A percentile compares a stretch with the other conserved stretches of the same genome.
These are phyloP conservation scores for Adineta ricciae DNA, from an alignment of 2,888 invertebrate species.

Conservation along the genomic window DNA sequence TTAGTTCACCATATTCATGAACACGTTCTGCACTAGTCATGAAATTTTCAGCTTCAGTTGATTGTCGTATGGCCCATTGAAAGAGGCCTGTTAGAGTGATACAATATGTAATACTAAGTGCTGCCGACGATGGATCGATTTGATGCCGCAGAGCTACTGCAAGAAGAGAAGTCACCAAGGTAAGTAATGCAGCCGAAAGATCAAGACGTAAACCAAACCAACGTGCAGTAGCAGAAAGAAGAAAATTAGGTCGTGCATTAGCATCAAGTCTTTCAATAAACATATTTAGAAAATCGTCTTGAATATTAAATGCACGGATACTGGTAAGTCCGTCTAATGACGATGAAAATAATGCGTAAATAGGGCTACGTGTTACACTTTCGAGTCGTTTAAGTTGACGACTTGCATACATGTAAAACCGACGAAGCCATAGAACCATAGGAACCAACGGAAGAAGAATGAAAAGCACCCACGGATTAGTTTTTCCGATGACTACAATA, in stretches of 20 bases:
- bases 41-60: slow-evolving; percentile 48
- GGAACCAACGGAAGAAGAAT: slow-evolving; percentile 60
- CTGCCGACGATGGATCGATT: not conserved
- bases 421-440: slow-evolving; percentile 65
- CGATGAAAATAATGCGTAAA: not conserved
- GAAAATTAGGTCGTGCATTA: slow-evolving; percentile 81
- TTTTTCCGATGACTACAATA: slow-evolving; percentile 60
- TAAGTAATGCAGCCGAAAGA: slow-evolving; percentile 38
- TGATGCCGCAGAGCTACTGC: not conserved
- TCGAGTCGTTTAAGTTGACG: slow-evolving; percentile 27
- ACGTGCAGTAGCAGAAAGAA: slow-evolving; percentile 79
- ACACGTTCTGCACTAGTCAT: slow-evolving; percentile 67
- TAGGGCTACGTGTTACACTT: too few species aligned
- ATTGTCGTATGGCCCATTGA: slow-evolving; percentile 69
- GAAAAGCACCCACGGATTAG: slow-evolving; percentile 58
- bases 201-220: slow-evolving; percentile 88
- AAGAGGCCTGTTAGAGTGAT: slow-evolving; percentile 64
- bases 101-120: slow-evolving; percentile 44
- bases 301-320: slow-evolving; percentile 75
- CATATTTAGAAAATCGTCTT: slow-evolving; percentile 60
- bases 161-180: not conserved
- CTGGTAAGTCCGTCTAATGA: slow-evolving; percentile 79
- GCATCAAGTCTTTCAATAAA: slow-evolving; percentile 54
- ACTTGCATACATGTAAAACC: slow-evolving; percentile 53
- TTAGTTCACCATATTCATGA: slow-evolving; percentile 65